These are phyloP conservation scores for Thomomys bottae DNA, from an alignment of 2,113 vertebrate species.

Conservation along the genomic window DNA sequence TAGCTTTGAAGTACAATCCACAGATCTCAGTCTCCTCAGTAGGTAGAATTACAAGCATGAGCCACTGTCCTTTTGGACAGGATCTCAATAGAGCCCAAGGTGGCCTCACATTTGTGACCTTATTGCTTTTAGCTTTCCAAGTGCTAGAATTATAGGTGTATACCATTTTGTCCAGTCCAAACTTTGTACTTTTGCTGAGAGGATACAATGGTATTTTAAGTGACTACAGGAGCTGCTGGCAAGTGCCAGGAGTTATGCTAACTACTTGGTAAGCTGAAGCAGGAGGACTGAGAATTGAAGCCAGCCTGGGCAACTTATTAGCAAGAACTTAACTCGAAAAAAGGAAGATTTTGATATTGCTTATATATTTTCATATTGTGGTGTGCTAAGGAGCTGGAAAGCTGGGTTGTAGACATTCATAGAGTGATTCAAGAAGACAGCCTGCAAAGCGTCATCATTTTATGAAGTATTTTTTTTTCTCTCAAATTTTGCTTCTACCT, in stretches of 20 bases:
- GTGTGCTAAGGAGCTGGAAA: constrained; percentile 38
- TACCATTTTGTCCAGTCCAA: no score
- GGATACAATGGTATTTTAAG: constrained; percentile 42
- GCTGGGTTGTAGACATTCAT: neutral
- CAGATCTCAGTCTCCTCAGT: no score
- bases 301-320: neutral
- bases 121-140: no score
- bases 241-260: neutral
- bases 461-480: constrained; percentile 26
- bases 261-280: neutral
- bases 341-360: neutral
- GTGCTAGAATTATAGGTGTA: no score
- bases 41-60: no score
- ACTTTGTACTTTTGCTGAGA: neutral
- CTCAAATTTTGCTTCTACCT: neutral
- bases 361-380: neutral
- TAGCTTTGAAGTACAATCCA: no score
- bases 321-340: neutral
- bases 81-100: no score
- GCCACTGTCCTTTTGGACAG: neutral
- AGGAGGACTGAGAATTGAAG: neutral
- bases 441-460: constrained; percentile 8
- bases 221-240: neutral
- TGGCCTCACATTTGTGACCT: no score
- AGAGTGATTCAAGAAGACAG: neutral